A percentile compares a stretch with the other conserved stretches of the same genome.
phyloP scores from a whole-genome alignment of 2,113 vertebrate species.

The Hystrix cristata region DNA sequence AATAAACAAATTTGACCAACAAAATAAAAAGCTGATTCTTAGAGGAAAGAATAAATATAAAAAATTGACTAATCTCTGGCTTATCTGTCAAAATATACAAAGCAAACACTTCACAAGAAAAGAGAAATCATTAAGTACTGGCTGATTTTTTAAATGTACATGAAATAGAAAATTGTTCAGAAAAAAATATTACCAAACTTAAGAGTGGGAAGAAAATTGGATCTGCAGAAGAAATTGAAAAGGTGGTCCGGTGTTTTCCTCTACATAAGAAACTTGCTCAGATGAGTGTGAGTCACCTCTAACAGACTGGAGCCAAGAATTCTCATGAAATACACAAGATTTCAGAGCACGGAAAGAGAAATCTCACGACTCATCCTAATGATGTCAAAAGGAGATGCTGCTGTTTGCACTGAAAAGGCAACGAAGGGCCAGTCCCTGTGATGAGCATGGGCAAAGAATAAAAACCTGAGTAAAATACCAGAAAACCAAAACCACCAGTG shows the following conservation, averaged over 20 bases:
- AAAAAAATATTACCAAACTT: neutral
- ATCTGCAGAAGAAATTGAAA: neutral
- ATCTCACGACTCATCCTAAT: neutral
- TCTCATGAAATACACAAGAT: neutral
- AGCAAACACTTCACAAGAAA: conserved; percentile 12
- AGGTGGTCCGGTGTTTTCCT: neutral
- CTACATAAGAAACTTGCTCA: neutral
- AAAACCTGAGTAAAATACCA: neutral
- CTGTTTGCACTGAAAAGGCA: neutral
- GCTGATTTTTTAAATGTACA: neutral
- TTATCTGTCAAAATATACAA: conserved; percentile 4
- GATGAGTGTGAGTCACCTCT: neutral
- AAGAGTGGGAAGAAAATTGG: neutral
- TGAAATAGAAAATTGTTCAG: conserved; percentile 12
- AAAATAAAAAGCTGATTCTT: conserved; percentile 31
- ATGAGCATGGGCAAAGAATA: neutral
- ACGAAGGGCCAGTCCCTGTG: neutral
- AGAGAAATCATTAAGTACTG: neutral
- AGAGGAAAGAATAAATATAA: neutral
- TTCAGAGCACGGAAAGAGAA: neutral
- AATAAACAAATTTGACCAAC: neutral
- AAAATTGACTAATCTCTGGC: neutral
- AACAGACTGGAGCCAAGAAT: neutral
- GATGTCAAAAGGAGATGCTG: neutral
- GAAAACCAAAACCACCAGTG: neutral